Conservation (phyloP, 2,888 invertebrate species). For the Leucozona laternaria region DNA sequence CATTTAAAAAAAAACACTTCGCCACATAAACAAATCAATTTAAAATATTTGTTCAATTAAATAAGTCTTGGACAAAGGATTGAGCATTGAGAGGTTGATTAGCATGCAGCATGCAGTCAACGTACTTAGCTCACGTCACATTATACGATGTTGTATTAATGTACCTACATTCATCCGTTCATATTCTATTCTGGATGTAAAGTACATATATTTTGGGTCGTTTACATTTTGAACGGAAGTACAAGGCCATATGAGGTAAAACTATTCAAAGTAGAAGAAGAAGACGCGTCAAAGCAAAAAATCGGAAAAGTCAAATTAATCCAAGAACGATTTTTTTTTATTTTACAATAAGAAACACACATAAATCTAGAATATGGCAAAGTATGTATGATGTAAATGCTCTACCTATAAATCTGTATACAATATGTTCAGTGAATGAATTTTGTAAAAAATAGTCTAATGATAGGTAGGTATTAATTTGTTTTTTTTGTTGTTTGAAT, state of each 20-base stretch:
- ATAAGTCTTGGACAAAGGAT: slow-evolving; percentile 65
- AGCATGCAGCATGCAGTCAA: slow-evolving; percentile 60
- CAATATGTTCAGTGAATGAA: neutral
- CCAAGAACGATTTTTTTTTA: neutral
- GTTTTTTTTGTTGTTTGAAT: neutral
- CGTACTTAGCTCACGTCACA: slow-evolving; percentile 51
- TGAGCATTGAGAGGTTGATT: slow-evolving; percentile 36
- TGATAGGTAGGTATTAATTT: neutral
- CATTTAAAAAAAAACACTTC: neutral
- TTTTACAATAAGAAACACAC: neutral
- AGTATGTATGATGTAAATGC: neutral
- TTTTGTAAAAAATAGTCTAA: neutral
- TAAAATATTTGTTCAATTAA: slow-evolving; percentile 43
- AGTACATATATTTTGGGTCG: neutral
- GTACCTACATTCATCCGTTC: slow-evolving; percentile 20
- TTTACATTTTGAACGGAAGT: slow-evolving; percentile 69
- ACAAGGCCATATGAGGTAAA: slow-evolving; percentile 72
- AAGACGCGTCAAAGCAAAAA: slow-evolving; percentile 5
- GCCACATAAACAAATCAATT: slow-evolving; percentile 44
- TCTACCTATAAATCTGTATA: neutral
- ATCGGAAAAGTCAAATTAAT: slow-evolving; percentile 19
- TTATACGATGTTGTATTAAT: neutral
- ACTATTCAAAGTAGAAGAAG: slow-evolving; percentile 16
- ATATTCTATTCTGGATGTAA: neutral
- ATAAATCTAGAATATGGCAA: neutral